phyloP scores from a whole-genome alignment of 2,888 invertebrate species.

The Cyrtodaria siliqua region DNA sequence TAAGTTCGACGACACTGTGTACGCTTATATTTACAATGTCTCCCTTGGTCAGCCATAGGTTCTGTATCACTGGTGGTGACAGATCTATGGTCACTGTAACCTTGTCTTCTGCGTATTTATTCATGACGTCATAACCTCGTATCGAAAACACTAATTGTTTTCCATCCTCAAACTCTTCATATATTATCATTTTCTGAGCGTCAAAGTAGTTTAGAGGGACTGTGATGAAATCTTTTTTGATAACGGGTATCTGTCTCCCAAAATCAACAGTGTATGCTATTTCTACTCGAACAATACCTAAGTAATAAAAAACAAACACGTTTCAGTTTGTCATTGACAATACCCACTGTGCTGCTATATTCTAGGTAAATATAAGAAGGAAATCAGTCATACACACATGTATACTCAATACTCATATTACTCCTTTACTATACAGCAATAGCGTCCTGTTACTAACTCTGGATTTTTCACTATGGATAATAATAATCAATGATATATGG shows the following conservation, averaged over 20 bases:
- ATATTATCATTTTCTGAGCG: conserved; percentile 15
- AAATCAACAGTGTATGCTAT: conserved; percentile 27
- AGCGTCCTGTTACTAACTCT: no score
- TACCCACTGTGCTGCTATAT: no score
- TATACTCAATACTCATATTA: no score
- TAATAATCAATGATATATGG: no score
- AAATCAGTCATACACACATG: no score
- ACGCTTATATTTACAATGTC: conserved; percentile 65
- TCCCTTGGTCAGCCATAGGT: conserved; percentile 64
- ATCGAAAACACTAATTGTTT: conserved; percentile 46
- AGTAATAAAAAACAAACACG: neutral
- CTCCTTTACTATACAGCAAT: no score
- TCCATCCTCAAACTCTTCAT: conserved; percentile 49
- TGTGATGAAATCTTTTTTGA: conserved; percentile 10
- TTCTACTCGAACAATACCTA: conserved; percentile 46
- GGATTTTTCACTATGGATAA: no score
- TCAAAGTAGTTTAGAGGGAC: conserved; percentile 36
- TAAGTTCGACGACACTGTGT: conserved; percentile 57
- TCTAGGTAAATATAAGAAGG: no score
- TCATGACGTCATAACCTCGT: conserved; percentile 56
- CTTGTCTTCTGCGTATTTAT: conserved; percentile 49
- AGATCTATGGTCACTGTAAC: conserved; percentile 53
- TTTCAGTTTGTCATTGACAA: no score
- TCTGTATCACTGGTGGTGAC: conserved; percentile 56
- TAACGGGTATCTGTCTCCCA: neutral